Evolutionary conservation across 92 coral and sea anemone species (phyloP), one percentile per base, ranked within the genome.

Genomic region (Bergia puertoricense): DNA sequence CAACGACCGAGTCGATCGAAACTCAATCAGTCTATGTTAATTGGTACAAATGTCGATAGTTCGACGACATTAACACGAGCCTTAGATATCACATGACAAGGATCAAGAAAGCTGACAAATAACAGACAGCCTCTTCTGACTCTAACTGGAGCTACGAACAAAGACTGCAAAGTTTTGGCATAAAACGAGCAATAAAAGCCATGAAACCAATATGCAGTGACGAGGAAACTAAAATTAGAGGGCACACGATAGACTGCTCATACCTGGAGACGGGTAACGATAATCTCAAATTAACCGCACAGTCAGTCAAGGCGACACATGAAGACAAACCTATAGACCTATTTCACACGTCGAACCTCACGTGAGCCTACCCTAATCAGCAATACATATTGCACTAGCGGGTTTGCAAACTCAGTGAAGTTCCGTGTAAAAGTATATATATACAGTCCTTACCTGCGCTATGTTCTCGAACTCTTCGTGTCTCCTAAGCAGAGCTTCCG

Each of bases 391-490:
- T 62, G 23, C 1, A 16, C 30, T 62, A 62, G 69, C 30, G 18
- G n/a, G 69, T 62, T 62, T 62, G 69, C 69, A 62, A 62, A 14
- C 8, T 20, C 3, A 76, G 30, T 39, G 36, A 15, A 16, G 68
- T 36, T 51, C n/a, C 65, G 37, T 74, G 68, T 16, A 0, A 23
- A 74, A 38, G n/a, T 74, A 2, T 22, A 74, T 54, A 3, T 54
- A 65, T 39, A 18, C 14, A 9, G 44, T 37, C 30, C 94, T 79
- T 88, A 97, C 99, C 95, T 97, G 98, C 23, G 98, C 99, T 41
- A 97, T 97, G 89, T 92, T 94, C 79, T 97, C 99, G 80, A 97
- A 97, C 67, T 97, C 99, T 74, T 95, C 98, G 79, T 97, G 99
- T 71, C 99, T 85, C 81, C 93, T 94, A 4, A 97, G 95, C 43